Evolutionary conservation across 2,113 vertebrate species (phyloP).

Genomic region (Indri indri): DNA sequence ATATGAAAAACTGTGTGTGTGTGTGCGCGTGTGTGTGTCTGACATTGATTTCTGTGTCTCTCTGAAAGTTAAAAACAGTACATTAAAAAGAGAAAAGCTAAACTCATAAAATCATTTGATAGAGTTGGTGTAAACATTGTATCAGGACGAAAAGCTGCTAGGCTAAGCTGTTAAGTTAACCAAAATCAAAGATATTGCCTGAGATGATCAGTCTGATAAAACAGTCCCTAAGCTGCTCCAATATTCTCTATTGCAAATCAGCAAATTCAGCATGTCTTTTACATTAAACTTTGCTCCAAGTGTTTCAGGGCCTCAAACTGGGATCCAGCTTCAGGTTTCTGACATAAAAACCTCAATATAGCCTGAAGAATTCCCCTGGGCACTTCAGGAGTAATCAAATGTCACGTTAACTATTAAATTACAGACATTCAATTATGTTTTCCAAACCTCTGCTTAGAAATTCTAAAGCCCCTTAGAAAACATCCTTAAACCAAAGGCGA

Average conservation of each 20-base stretch:
- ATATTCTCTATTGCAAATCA: not conserved
- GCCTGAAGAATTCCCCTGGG: conserved; percentile 9
- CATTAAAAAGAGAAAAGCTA: not conserved
- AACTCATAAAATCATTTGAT: not conserved
- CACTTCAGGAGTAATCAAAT: conserved; percentile 10
- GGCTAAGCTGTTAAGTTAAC: not conserved
- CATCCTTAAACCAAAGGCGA: not conserved
- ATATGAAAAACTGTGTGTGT: not conserved
- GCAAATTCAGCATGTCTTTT: not conserved
- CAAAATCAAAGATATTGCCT: not conserved
- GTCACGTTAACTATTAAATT: conserved; percentile 49
- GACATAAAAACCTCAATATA: not conserved
- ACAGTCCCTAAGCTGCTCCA: not conserved
- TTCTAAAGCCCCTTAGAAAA: conserved; percentile 49
- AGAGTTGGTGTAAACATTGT: not conserved
- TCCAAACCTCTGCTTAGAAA: conserved; percentile 9
- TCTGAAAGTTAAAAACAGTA: not conserved
- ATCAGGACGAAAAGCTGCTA: not conserved
- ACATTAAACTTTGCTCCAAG: not conserved
- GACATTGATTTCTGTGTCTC: not conserved
- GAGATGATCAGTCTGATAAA: not conserved
- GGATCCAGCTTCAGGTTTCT: conserved; percentile 47
- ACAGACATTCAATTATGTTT: conserved; percentile 31
- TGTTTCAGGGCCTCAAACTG: not conserved
- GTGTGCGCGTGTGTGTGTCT: too few relatives aligned